Percentiles rank a stretch among this genome's conserved stretches.
These are phyloP conservation scores for Eulemur rufifrons DNA, from an alignment of 2,113 vertebrate species.

Conservation along the genomic window DNA sequence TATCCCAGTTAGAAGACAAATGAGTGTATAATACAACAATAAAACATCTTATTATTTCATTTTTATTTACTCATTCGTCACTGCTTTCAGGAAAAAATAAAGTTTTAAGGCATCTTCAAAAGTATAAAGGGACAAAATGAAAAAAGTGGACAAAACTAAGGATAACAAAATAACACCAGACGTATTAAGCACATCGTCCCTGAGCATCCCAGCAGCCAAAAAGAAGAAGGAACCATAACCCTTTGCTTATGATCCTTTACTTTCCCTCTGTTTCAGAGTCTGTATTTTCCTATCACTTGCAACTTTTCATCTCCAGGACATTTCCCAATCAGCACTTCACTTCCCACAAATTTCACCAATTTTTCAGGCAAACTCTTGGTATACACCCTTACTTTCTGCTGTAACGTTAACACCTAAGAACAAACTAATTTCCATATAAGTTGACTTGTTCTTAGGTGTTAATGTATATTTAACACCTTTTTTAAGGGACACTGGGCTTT, in stretches of 20 bases:
- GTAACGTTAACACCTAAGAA: background rate
- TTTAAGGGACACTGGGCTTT: background rate
- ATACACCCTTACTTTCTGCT: background rate
- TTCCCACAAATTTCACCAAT: background rate
- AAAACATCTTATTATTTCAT: background rate
- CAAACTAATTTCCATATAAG: background rate
- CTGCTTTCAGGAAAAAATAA: background rate
- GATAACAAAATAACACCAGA: background rate
- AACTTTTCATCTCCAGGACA: background rate
- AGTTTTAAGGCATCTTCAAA: background rate
- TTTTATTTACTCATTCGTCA: background rate
- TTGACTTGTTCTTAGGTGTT: background rate
- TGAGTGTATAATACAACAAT: rapidly evolving
- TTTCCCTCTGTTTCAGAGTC: background rate
- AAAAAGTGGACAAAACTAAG: background rate
- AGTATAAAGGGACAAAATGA: background rate
- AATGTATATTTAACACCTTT: background rate
- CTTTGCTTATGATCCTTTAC: background rate
- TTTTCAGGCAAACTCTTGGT: background rate
- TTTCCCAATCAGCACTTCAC: background rate
- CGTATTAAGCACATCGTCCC: background rate
- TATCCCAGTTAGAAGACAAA: background rate
- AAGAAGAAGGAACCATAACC: background rate
- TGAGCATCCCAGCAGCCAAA: background rate
- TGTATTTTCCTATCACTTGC: background rate